phyloP scores from a whole-genome alignment of 2,113 vertebrate genomes.

The Eretmochelys imbricata region DNA sequence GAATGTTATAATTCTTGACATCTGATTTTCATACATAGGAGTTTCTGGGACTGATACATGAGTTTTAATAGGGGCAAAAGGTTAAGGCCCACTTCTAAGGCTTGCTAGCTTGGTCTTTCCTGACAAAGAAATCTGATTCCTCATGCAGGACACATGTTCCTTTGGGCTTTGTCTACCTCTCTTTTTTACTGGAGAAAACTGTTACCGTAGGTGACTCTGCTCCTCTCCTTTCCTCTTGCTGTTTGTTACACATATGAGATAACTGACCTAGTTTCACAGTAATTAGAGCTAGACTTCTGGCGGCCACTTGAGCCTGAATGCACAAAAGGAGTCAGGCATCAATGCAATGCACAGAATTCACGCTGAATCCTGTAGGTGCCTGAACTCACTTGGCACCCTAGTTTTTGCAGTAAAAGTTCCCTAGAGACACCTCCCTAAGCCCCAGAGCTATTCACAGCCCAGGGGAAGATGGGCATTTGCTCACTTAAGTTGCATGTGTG shows the following conservation, averaged over 20 bases:
- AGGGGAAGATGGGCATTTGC: not conserved
- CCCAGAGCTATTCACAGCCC: not conserved
- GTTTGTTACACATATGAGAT: not conserved
- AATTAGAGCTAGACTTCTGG: not conserved
- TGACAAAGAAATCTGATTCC: not conserved
- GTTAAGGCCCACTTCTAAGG: not conserved
- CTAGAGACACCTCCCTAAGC: not conserved
- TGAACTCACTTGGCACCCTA: not conserved
- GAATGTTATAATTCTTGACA: too few relatives aligned
- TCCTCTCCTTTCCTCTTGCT: not conserved
- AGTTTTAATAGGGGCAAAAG: not conserved
- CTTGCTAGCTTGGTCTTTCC: not conserved
- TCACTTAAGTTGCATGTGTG: not conserved
- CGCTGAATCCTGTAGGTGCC: not conserved
- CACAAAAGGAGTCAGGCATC: not conserved
- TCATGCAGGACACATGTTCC: not conserved
- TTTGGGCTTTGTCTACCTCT: not conserved
- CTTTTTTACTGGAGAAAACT: not conserved
- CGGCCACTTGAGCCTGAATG: not conserved
- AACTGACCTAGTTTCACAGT: not conserved
- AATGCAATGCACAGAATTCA: not conserved
- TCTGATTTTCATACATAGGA: not conserved
- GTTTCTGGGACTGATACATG: conserved; percentile 24
- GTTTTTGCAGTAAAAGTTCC: not conserved
- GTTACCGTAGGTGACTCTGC: not conserved